Base-by-base conservation (phyloP, 2,797 vertebrate genomes). In the Sebastes melanostomus region DNA sequence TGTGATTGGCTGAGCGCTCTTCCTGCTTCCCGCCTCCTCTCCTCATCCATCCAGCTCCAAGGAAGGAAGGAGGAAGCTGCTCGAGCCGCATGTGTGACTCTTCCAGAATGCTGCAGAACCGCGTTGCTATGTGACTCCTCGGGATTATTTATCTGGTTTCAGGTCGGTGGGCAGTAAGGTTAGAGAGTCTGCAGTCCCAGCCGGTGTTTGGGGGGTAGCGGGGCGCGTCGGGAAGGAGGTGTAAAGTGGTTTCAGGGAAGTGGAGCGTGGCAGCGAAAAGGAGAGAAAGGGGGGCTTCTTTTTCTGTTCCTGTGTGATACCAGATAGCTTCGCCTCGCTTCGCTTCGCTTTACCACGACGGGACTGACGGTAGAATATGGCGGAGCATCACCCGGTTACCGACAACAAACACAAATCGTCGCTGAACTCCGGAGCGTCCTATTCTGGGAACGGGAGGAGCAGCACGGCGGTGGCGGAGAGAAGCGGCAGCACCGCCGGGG, bases 341-440 rank as follows among this genome's bases (percentile, higher is more conserved):
- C 67, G 61, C 18, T 67, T 83, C 30, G 78, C 75, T 86, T 18
- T 75, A 82, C 88, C 82, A 80, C 89, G 86, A 92, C 93, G 80
- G 94, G 95, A 95, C 93, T 93, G 94, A 95, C 95, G 14, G 93
- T 93, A 94, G 94, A 98, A 98, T 95, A 98, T 97, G 97, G 97
- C 97, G 97, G 97, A 98, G 94, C 96, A 97, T 96, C 93, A 95
- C 86, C 87, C 91, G 83, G 95, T 94, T 92, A 89, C 96, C 88
- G 97, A 97, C 78, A 95, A 86, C 94, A 98, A 97, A 95, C 97
- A 97, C 94, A 98, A 97, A 94, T 95, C 96, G 81, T 91, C 94
- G 25, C 84, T 93, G 70, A 96, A 95, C 94, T 95, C 97, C 80
- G 94, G 93, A 69, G 94, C 92, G 92, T 94, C 96, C 89, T 94